Base-by-base conservation (phyloP, 2,113 vertebrate genomes). In the Myodes glareolus region DNA sequence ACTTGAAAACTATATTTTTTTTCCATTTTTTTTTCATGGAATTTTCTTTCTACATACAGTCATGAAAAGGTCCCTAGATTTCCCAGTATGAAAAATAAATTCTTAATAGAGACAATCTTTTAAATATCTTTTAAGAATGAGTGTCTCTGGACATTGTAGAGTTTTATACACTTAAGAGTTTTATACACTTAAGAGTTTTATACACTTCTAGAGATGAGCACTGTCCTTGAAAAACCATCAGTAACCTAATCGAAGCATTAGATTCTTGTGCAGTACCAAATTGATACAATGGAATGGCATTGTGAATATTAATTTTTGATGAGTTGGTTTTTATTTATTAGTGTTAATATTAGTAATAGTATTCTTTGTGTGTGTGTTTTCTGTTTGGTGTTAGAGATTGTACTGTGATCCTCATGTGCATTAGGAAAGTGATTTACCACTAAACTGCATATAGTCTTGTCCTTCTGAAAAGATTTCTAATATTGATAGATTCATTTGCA, bases 31-130 rank as follows among this genome's bases (percentile, higher is more conserved):
- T 36, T 78, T 87, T 94, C 85, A 52, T 58, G 45, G 31, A 39
- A 67, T 0, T 97, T 95, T 91, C 89, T 91, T 97, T 95, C 52
- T 91, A 95, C 67, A 72, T 81, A 5, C 19, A 76, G 14, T 77
- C 14, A 90, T 95, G 68, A 93, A 94, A 93, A 94, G 14, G 63
- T 75, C 65, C 95, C 75, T 97, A 31, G 63, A 96, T 91, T 96
- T 95, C 61, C 68, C 16, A 78, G 63, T 27, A 76, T 73, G 50
- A 80, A 90, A 93, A 47, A 76, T 70, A 81, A 85, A 52, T 85
- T 65, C 86, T 77, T 97, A 81, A 80, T 73, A 80, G 55, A 70
- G 42, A 91, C 50, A 61, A 52, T 87, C 68, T 93, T 50, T 91
- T 91, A 84, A 92, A 70, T 95, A 21, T 63, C 50, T 94, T 82